Base-by-base conservation (phyloP, 2,888 invertebrate genomes). In the Scrobipalpa atriplicella region DNA sequence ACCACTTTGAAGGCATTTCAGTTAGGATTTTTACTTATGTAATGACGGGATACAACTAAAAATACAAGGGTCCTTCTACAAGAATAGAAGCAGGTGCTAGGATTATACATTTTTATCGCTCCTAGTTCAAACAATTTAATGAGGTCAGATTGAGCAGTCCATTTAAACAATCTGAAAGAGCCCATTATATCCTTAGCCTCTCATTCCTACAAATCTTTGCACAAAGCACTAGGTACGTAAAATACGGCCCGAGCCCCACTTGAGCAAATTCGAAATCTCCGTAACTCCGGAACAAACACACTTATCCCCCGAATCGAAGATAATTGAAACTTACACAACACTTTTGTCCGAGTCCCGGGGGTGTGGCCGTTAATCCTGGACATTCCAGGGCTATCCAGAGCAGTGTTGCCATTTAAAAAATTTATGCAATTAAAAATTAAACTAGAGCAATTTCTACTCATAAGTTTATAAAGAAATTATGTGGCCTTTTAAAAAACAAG, bases 291-390 rank as follows among this genome's bases (percentile, higher is more conserved):
- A 62, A 29, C 62, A 62, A 62, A 62, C 47, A 62, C 47, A 62
- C 62, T 47, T 47, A 47, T 62, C 62, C 39, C 52, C 47, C 21
- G 38, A 61, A 66, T 66, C 62, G 56, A 60, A 67, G 64, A 62
- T 54, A 64, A 65, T 67, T 65, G 65, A 62, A 67, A 62, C 62
- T 65, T 38, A 54, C 52, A 62, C 65, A 64, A 64, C 62, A 61
- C 67, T 65, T 67, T 67, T 62, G 51, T 61, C 18, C 41, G 39
- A 36, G 56, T 67, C 61, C 52, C 51, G n/a, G 60, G 43, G 29
- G 47, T 16, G 52, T 62, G 64, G 67, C 66, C 72, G 72, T 74
- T 73, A 74, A 72, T 73, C 72, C 73, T 43, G 68, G 19, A 75
- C 47, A 58, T 38, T 38, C 29, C 58, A 47, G 54, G 19, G 21